Evolutionary conservation across 2,888 invertebrate genomes (phyloP).

Genomic region (Troilus luridus): DNA sequence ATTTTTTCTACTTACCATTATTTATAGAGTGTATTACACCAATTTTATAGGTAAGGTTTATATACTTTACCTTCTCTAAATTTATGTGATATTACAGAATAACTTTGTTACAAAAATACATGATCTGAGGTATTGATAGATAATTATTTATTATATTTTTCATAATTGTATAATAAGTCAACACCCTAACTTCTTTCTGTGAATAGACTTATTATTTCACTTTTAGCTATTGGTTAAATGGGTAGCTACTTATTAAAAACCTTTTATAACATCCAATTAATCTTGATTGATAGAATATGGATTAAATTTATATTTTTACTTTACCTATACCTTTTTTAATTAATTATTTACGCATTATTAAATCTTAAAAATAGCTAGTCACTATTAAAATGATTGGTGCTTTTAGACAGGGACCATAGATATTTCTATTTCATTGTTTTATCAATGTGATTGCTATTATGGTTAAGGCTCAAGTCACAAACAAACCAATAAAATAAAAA

Average conservation of each 20-base stretch:
- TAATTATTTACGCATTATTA: neutral
- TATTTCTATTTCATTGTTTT: slow-evolving; percentile 40
- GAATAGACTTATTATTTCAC: neutral
- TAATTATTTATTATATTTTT: slow-evolving; percentile 43
- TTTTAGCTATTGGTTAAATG: neutral
- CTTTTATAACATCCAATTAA: neutral
- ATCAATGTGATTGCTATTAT: neutral
- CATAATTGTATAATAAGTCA: neutral
- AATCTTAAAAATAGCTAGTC: slow-evolving; percentile 42
- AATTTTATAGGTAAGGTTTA: neutral
- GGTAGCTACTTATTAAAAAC: neutral
- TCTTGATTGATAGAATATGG: neutral
- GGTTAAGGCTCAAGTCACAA: neutral
- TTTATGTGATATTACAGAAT: slow-evolving; percentile 53
- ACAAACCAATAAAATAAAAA: neutral
- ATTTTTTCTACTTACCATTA: slow-evolving; percentile 34
- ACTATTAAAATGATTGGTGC: slow-evolving; percentile 35
- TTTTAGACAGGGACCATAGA: slow-evolving; percentile 49
- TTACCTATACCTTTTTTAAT: neutral
- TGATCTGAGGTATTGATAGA: slow-evolving; percentile 27
- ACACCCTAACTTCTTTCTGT: neutral
- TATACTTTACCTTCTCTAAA: slow-evolving; percentile 43
- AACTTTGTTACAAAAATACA: neutral
- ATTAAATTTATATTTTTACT: neutral
- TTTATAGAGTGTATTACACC: neutral